A percentile compares a stretch with the other conserved stretches of the same genome.
phyloP scores from a whole-genome alignment of 2,113 vertebrate genomes.

The Campylorhamphus procurvoides region DNA sequence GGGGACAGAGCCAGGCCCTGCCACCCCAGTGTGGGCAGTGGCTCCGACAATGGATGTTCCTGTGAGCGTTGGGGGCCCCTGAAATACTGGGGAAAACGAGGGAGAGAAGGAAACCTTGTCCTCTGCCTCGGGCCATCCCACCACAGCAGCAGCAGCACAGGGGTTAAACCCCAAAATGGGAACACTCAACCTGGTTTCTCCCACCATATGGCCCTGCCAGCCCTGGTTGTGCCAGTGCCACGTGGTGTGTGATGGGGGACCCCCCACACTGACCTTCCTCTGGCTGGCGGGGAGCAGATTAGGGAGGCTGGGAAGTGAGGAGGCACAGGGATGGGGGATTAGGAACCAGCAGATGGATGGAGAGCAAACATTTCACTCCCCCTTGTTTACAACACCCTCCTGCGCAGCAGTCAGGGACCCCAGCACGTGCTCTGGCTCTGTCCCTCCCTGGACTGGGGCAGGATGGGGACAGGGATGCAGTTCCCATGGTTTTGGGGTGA shows the following conservation, averaged over 20 bases:
- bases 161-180: background rate
- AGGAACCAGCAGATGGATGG: background rate
- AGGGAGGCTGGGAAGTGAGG: background rate
- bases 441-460: no score
- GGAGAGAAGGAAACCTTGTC: background rate
- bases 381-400: background rate
- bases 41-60: fast-evolving
- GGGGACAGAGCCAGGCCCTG: background rate
- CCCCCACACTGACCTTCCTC: background rate
- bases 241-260: fast-evolving
- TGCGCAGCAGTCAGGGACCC: fast-evolving
- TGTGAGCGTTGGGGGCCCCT: fast-evolving
- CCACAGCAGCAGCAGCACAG: background rate
- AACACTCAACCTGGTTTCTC: background rate
- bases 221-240: fast-evolving
- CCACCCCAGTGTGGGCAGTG: fast-evolving
- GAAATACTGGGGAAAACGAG: background rate
- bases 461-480: background rate
- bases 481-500: background rate
- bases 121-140: fast-evolving
- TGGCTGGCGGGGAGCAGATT: background rate
- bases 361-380: background rate
- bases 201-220: background rate
- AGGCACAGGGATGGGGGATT: background rate
- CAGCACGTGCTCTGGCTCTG: fast-evolving